Percentiles rank a stretch among this genome's conserved stretches.
Conservation (phyloP, 2,797 vertebrate species). For the Australoheros facetus region DNA sequence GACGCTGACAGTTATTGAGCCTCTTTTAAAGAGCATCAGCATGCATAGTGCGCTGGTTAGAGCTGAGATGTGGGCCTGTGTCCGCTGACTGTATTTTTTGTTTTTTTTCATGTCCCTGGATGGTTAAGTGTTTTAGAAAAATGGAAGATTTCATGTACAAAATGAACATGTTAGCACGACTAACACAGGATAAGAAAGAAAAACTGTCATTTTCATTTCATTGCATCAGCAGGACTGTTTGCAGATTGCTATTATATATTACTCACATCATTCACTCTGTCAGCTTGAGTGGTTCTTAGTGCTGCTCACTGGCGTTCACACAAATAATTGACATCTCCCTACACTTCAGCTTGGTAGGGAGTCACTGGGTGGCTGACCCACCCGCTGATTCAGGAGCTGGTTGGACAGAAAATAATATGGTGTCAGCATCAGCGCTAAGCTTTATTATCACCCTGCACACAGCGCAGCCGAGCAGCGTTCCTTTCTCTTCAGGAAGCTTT, state of each 20-base stretch:
- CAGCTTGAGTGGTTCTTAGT: neutral
- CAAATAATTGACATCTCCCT: neutral
- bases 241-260: too few relatives aligned
- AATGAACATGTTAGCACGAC: neutral
- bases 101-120: neutral
- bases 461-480: neutral
- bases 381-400: neutral
- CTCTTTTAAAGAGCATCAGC: too few relatives aligned
- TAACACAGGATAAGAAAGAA: neutral
- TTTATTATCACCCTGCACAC: neutral
- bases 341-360: neutral
- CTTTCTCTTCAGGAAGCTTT: neutral
- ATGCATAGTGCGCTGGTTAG: neutral
- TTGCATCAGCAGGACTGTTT: neutral
- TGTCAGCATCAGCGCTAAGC: neutral
- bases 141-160: rapidly evolving
- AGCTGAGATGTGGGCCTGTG: neutral
- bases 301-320: neutral
- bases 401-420: neutral
- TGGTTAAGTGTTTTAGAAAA: neutral
- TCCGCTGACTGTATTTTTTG: too few relatives aligned
- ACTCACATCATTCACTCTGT: neutral
- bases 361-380: neutral
- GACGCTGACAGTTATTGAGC: too few relatives aligned
- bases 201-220: neutral